These are phyloP conservation scores for Cacoxenus indagator DNA, from an alignment of 2,888 invertebrate species.

Conservation along the genomic window DNA sequence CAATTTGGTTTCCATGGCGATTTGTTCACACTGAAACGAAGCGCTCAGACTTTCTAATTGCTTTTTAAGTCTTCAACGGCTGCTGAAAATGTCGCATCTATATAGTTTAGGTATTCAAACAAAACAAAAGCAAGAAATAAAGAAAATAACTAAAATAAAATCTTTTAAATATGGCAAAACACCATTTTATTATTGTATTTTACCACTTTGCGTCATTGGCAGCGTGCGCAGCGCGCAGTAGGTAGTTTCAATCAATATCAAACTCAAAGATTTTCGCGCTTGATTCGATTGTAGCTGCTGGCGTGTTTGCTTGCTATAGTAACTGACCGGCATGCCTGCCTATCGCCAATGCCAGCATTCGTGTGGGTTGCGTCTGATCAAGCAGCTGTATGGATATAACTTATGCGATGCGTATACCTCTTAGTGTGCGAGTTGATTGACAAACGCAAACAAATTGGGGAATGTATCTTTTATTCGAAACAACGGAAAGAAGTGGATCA, in stretches of 20 bases:
- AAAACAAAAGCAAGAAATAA: too few species aligned
- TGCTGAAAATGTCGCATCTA: slow-evolving; percentile 14
- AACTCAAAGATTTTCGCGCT: background rate
- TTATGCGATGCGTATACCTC: too few species aligned
- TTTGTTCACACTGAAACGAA: background rate
- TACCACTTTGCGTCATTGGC: slow-evolving; percentile 50
- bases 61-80: slow-evolving; percentile 35
- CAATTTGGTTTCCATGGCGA: slow-evolving; percentile 39
- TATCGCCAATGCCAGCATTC: too few species aligned
- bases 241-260: too few species aligned
- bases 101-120: too few species aligned
- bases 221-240: background rate
- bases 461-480: too few species aligned
- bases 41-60: slow-evolving; percentile 54
- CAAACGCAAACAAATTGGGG: too few species aligned
- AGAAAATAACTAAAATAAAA: background rate
- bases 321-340: too few species aligned
- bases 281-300: background rate
- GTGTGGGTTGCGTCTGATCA: too few species aligned
- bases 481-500: too few species aligned
- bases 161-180: slow-evolving; percentile 55
- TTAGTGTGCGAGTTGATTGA: too few species aligned
- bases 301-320: background rate
- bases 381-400: too few species aligned
- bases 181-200: slow-evolving; percentile 59